These are phyloP conservation scores for Dascyllus trimaculatus DNA, from an alignment of 2,113 vertebrate species.

Conservation along the genomic window DNA sequence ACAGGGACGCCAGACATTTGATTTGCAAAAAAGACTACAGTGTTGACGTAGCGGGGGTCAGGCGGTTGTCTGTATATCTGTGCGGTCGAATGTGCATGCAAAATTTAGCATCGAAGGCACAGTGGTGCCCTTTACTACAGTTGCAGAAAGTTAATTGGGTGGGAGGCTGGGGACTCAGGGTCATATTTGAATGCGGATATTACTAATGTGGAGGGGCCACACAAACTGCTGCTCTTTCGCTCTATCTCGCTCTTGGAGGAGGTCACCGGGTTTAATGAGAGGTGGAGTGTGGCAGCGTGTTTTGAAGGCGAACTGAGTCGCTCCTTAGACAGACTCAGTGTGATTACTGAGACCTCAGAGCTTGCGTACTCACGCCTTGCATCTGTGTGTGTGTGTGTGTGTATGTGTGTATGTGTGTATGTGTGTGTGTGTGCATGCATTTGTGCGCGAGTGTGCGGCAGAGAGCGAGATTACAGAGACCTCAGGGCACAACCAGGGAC, in stretches of 20 bases:
- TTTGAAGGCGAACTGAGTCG: slow-evolving; percentile 62
- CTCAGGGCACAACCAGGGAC: slow-evolving; percentile 74
- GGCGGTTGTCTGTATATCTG: slow-evolving; percentile 47
- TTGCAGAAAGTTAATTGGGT: slow-evolving; percentile 54
- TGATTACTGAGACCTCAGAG: slow-evolving; percentile 76
- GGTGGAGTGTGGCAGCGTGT: slow-evolving; percentile 72
- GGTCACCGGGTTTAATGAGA: slow-evolving; percentile 78
- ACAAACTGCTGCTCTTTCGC: slow-evolving; percentile 8
- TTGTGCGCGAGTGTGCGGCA: slow-evolving; percentile 44
- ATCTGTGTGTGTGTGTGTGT: neutral
- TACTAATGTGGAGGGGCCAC: slow-evolving; percentile 65
- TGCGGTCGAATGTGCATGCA: slow-evolving; percentile 14
- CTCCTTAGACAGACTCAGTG: slow-evolving; percentile 68
- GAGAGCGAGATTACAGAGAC: slow-evolving; percentile 72
- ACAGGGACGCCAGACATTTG: slow-evolving; percentile 2
- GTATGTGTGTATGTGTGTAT: slow-evolving; percentile 23
- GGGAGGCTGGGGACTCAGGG: slow-evolving; percentile 36
- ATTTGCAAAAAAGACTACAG: slow-evolving; percentile 24
- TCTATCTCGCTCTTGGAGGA: slow-evolving; percentile 40
- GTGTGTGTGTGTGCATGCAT: slow-evolving; percentile 29
- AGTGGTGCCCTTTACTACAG: slow-evolving; percentile 30
- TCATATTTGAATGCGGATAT: slow-evolving; percentile 72
- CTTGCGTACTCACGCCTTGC: slow-evolving; percentile 39
- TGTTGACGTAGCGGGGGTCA: slow-evolving; percentile 25
- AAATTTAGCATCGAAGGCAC: slow-evolving; percentile 24